These are phyloP conservation scores for Ochotona princeps DNA, from an alignment of 2,113 vertebrate species.

Conservation along the genomic window DNA sequence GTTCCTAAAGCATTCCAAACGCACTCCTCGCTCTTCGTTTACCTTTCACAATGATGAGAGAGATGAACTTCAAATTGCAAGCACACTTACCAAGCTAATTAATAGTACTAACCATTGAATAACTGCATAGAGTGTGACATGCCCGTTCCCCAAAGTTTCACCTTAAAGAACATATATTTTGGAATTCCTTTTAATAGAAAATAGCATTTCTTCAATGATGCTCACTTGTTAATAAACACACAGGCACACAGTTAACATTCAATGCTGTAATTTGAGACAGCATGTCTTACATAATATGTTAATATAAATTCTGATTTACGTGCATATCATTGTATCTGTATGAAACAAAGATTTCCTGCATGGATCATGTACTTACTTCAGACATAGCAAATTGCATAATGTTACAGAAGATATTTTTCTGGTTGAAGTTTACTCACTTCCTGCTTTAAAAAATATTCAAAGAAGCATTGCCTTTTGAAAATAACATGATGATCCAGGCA, in stretches of 20 bases:
- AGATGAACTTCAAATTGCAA: neutral
- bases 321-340: neutral
- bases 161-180: neutral
- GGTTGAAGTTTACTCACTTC: neutral
- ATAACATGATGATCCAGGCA: neutral
- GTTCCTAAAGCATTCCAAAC: neutral
- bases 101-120: neutral
- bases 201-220: neutral
- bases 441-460: neutral
- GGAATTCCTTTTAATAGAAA: neutral
- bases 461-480: neutral
- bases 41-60: neutral
- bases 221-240: neutral
- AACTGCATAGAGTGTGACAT: neutral
- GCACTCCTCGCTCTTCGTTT: neutral
- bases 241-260: neutral
- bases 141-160: rapidly evolving
- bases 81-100: neutral
- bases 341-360: neutral
- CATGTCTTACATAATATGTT: neutral
- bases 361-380: neutral
- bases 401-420: neutral
- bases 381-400: neutral
- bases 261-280: neutral
- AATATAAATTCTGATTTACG: neutral